Evolutionary conservation across 2,797 vertebrate species (phyloP), one percentile per base, ranked within the genome.

Genomic region (Tenualosa ilisha): DNA sequence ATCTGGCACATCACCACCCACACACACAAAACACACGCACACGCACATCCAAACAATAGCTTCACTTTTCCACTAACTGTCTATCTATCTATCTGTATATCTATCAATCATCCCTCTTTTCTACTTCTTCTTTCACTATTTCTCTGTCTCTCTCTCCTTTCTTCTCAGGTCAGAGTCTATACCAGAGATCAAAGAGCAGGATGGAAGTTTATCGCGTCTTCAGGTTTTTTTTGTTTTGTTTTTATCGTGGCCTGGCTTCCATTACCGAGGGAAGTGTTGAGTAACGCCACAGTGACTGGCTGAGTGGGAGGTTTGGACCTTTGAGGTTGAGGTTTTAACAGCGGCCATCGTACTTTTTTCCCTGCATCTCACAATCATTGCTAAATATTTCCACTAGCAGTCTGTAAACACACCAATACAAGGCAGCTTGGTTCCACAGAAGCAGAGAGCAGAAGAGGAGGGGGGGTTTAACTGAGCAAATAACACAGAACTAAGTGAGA

Each of bases 11-110:
- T 22, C 4, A 7, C 22, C 84, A 26, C 89, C 88, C 82, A 87
- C 88, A 90, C 85, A 91, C 84, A 90, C 87, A 37, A 65, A n/a
- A 65, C 61, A 65, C 61, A 65, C 61, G 26, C 61, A 26, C 61
- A 65, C 24, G 11, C 61, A 65, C 61, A 26, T n/a, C 31, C 61
- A 26, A n/a, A 65, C 24, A 31, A 31, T 31, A 31, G 31, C 31
- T 0, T 31, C 83, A 91, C 86, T 91, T 88, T 65, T 53, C 82
- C 61, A 84, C 79, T 90, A 81, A 87, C 59, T 31, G 31, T 31
- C 31, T 31, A 31, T 31, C 31, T 31, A 31, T 31, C 0, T 31
- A 31, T 31, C 31, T 31, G 31, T 31, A 0, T 31, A 31, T 31
- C 31, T 31, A 31, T 31, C 31, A 31, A 31, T 31, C 31, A 31